Conservation (phyloP, 1,140 invertebrate species). For the Augochlora pura region DNA sequence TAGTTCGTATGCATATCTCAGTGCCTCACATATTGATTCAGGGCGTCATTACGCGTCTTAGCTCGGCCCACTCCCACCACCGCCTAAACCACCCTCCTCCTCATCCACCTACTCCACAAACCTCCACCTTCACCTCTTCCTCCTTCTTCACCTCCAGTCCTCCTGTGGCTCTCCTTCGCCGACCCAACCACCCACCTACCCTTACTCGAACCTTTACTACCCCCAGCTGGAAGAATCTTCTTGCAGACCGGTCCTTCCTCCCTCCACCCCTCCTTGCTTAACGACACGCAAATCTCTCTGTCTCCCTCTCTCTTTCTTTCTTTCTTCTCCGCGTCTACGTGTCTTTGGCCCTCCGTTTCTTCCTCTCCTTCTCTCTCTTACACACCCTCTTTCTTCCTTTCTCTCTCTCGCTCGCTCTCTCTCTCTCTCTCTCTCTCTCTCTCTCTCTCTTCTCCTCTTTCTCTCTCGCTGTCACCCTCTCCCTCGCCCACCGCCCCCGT, state of each 20-base stretch:
- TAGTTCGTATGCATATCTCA: conserved; percentile 78
- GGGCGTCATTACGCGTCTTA: conserved; percentile 78
- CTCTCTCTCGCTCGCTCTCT: conserved; percentile 2
- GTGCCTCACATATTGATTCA: conserved; percentile 79
- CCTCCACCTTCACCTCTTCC: conserved; percentile 48
- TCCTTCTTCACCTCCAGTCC: conserved; percentile 62
- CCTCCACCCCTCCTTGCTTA: conserved; percentile 18
- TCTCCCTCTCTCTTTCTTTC: conserved; percentile 15
- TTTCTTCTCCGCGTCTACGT: conserved; percentile 19
- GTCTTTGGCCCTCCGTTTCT: not conserved
- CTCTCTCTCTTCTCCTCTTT: not conserved
- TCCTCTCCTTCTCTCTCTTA: not conserved
- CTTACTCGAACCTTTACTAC: conserved; percentile 58
- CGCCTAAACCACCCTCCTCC: conserved; percentile 61
- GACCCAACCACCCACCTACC: conserved; percentile 53
- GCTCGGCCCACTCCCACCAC: conserved; percentile 74
- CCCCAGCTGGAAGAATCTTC: conserved; percentile 63
- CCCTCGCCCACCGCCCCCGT: not conserved
- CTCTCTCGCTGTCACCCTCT: too few species aligned
- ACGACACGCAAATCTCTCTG: conserved; percentile 51
- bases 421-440: not conserved
- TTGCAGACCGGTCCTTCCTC: conserved; percentile 59
- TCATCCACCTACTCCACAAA: conserved; percentile 31
- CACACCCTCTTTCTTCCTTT: too few species aligned
- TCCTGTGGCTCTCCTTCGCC: conserved; percentile 59